Conservation (phyloP, 2,113 vertebrate species). For the Semicossyphus pulcher region DNA sequence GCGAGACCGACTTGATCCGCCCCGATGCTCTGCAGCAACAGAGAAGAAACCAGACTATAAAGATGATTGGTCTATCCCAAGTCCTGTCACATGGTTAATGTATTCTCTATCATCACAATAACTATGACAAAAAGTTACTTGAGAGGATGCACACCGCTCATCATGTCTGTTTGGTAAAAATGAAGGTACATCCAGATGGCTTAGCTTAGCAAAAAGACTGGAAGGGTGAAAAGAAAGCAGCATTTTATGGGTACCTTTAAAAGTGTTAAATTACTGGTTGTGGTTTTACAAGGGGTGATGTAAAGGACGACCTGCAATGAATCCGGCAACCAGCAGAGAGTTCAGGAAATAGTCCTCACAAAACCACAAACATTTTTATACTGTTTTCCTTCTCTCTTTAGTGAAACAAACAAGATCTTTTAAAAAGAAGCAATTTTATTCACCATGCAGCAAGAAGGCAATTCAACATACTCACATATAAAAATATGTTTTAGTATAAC, state of each 20-base stretch:
- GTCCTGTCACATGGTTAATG: too few relatives aligned
- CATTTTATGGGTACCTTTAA: background rate
- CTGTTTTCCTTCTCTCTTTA: background rate
- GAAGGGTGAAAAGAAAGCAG: background rate
- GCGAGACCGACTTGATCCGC: conserved; percentile 89
- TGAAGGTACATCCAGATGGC: background rate
- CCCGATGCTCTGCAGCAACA: conserved; percentile 86
- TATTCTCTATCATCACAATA: too few relatives aligned
- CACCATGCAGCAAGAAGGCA: too few relatives aligned
- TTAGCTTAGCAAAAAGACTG: background rate
- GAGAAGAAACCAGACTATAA: background rate
- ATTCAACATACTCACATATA: too few relatives aligned
- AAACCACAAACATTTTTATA: background rate
- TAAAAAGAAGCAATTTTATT: too few relatives aligned
- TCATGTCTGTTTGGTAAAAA: too few relatives aligned
- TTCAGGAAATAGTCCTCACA: too few relatives aligned
- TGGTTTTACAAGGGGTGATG: background rate
- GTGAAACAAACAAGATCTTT: too few relatives aligned
- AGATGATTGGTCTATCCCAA: background rate
- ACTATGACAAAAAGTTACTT: too few relatives aligned
- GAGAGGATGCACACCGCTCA: too few relatives aligned
- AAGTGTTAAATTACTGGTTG: background rate
- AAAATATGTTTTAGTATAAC: too few relatives aligned
- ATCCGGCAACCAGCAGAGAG: too few relatives aligned
- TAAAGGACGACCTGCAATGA: background rate